A percentile compares a stretch with the other conserved stretches of the same genome.
phyloP scores from a whole-genome alignment of 1,140 invertebrate genomes.

The Wiebesia pumilae region DNA sequence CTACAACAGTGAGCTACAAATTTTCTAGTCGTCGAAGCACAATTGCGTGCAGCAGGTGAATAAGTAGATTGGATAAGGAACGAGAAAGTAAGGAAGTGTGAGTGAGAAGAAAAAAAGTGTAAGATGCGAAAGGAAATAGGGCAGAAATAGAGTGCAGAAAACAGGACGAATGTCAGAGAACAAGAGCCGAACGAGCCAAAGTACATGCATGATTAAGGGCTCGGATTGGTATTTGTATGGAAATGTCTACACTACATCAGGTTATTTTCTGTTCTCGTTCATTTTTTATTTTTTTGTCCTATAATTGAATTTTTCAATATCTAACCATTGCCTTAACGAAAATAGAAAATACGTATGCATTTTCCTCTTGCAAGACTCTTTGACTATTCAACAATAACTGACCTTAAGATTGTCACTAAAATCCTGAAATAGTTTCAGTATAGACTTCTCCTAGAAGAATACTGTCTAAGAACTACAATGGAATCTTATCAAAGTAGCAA shows the following conservation, averaged over 20 bases:
- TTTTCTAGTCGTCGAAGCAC: conserved; percentile 55
- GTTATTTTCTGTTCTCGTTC: no score
- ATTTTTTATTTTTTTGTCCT: neutral
- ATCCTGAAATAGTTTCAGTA: neutral
- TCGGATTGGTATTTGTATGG: no score
- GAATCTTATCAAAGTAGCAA: neutral
- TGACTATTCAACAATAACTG: neutral
- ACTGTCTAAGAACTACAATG: neutral
- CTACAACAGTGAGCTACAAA: conserved; percentile 47
- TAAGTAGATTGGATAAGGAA: conserved; percentile 61
- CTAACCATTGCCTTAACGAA: neutral
- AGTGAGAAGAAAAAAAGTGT: conserved; percentile 52
- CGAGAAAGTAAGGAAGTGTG: conserved; percentile 42
- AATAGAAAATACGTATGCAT: neutral
- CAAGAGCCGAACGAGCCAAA: no score
- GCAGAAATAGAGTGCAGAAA: neutral
- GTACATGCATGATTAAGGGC: no score
- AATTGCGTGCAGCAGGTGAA: conserved; percentile 61
- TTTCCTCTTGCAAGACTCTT: neutral
- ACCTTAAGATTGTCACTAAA: neutral
- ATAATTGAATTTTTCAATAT: conserved; percentile 7
- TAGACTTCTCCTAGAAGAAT: neutral
- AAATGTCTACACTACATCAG: no score
- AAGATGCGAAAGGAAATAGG: neutral
- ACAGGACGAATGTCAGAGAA: neutral